Conservation (phyloP, 2,113 vertebrate species). For the Nothoprocta perdicaria region DNA sequence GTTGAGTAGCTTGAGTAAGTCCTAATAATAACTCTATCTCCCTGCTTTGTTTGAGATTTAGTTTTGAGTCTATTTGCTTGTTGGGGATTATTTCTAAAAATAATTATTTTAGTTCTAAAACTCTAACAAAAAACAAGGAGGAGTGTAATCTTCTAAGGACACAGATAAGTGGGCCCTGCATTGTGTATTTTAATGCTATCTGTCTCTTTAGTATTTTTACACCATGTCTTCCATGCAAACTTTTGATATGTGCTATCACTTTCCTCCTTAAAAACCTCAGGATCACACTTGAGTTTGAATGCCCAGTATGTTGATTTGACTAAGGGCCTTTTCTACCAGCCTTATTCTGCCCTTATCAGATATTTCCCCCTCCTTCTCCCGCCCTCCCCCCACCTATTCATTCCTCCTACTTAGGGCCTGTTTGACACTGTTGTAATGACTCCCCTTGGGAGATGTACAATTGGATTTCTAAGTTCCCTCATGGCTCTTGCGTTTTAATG, state of each 20-base stretch:
- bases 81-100: constrained; percentile 16
- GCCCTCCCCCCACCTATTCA: neutral
- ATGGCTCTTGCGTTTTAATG: constrained; percentile 29
- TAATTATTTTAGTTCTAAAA: constrained; percentile 9
- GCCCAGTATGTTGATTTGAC: neutral
- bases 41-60: neutral
- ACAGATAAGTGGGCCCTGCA: neutral
- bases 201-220: neutral
- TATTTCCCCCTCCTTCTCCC: neutral
- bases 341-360: neutral
- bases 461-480: neutral
- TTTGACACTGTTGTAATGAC: constrained; percentile 44
- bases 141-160: neutral
- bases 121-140: neutral
- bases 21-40: constrained; percentile 38
- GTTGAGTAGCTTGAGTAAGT: constrained; percentile 47
- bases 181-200: neutral
- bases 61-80: neutral
- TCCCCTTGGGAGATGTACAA: neutral
- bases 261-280: neutral
- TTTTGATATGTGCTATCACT: neutral
- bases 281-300: neutral
- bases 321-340: neutral
- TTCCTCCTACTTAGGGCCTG: neutral
- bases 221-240: neutral